Evolutionary conservation across 2,113 vertebrate genomes (phyloP).

Genomic region (Rhadina sibilatrix): DNA sequence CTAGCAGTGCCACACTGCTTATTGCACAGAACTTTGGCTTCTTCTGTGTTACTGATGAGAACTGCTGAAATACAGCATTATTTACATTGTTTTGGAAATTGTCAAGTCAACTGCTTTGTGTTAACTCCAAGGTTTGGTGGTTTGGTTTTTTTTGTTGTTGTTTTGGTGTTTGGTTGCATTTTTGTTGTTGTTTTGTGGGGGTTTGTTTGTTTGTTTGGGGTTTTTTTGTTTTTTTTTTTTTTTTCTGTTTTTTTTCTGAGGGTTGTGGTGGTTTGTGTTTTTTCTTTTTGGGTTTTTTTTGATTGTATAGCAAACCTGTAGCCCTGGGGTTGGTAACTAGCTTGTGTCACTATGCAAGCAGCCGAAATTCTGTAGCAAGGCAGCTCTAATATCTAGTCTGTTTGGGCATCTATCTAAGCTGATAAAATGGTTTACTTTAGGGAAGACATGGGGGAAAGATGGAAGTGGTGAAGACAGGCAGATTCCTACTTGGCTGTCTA

Average conservation of each 20-base stretch:
- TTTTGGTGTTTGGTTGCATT: too few species aligned
- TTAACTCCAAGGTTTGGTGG: background rate
- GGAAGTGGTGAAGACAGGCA: background rate
- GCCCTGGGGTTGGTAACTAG: background rate
- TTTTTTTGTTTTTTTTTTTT: too few species aligned
- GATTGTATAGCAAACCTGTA: background rate
- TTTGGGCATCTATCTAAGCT: background rate
- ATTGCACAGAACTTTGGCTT: background rate
- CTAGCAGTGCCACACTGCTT: background rate
- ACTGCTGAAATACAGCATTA: background rate
- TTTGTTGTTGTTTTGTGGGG: too few species aligned
- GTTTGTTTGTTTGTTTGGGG: too few species aligned
- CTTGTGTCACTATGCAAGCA: background rate
- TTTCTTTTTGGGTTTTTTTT: background rate
- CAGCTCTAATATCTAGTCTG: background rate
- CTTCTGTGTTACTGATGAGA: background rate
- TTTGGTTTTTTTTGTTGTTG: too few species aligned
- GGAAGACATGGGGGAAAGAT: background rate
- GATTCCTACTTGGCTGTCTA: background rate
- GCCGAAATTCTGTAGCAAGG: background rate
- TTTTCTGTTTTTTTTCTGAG: too few species aligned
- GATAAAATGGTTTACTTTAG: background rate
- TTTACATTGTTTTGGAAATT: background rate
- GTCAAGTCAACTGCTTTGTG: background rate
- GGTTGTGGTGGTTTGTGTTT: too few species aligned